Percentiles rank a stretch among this genome's conserved stretches.
Evolutionary conservation across 2,113 vertebrate species (phyloP).

Genomic region (Rostratula benghalensis): DNA sequence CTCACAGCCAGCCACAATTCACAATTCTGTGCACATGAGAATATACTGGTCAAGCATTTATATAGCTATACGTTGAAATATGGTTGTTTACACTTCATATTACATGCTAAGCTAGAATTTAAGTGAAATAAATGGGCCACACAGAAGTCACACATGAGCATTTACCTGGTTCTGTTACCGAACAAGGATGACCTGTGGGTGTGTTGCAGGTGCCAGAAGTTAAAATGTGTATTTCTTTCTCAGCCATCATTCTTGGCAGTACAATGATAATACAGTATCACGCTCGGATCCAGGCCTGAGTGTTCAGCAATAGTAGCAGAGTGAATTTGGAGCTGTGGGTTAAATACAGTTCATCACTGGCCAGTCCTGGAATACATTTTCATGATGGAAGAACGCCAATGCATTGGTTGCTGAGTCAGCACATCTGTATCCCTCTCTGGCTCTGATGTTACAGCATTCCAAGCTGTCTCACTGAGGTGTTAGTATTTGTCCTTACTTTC

Average conservation of each 20-base stretch:
- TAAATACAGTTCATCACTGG: not conserved
- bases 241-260: not conserved
- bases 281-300: fast-evolving
- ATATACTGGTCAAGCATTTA: not conserved
- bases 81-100: not conserved
- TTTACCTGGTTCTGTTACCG: not conserved
- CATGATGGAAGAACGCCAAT: not conserved
- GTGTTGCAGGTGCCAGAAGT: not conserved
- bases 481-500: not conserved
- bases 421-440: not conserved
- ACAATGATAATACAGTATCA: not conserved
- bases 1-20: not conserved
- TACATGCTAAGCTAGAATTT: not conserved
- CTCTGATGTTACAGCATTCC: not conserved
- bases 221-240: not conserved
- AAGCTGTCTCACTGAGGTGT: fast-evolving
- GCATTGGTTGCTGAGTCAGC: not conserved
- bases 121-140: not conserved
- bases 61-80: not conserved
- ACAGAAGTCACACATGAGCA: not conserved
- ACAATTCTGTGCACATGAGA: not conserved
- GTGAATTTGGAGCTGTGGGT: fast-evolving
- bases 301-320: not conserved
- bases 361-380: not conserved
- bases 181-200: not conserved